Evolutionary conservation across 2,797 vertebrate genomes (phyloP).

Genomic region (Galago senegalensis): DNA sequence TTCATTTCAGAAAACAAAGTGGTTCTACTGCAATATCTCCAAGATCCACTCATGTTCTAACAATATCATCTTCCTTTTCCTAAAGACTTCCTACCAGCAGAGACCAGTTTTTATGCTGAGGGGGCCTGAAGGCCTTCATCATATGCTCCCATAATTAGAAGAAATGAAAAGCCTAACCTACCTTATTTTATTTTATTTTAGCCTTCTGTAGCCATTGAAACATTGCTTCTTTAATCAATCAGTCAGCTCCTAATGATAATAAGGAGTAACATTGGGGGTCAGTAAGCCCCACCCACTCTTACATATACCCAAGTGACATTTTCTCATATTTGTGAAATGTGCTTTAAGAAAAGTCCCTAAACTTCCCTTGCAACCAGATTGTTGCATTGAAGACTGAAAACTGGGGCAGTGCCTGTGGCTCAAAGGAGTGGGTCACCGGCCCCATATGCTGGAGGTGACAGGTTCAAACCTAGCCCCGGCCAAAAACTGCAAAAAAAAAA

Average conservation of each 20-base stretch:
- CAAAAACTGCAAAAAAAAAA: too few species aligned
- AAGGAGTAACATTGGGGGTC: background rate
- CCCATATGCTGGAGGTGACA: too few species aligned
- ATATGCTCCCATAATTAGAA: constrained; percentile 37
- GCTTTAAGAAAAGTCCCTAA: constrained; percentile 48
- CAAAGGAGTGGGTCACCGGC: too few species aligned
- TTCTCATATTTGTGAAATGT: constrained; percentile 40
- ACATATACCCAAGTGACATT: background rate
- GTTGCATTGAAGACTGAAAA: background rate
- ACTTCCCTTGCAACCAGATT: background rate
- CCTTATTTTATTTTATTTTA: background rate
- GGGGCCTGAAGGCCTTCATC: background rate
- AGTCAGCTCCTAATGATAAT: background rate
- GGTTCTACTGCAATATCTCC: background rate
- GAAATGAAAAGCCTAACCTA: background rate
- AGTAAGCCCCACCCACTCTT: background rate
- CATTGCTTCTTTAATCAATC: constrained; percentile 25
- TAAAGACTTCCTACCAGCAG: background rate
- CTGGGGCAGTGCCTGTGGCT: too few species aligned
- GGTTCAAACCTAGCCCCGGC: too few species aligned
- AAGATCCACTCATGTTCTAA: background rate
- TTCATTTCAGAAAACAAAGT: constrained; percentile 24
- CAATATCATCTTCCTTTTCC: constrained; percentile 3
- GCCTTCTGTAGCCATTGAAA: background rate
- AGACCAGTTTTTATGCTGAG: background rate